Evolutionary conservation across 1,140 invertebrate species (phyloP).

Genomic region (Oncopodura yosiiana): DNA sequence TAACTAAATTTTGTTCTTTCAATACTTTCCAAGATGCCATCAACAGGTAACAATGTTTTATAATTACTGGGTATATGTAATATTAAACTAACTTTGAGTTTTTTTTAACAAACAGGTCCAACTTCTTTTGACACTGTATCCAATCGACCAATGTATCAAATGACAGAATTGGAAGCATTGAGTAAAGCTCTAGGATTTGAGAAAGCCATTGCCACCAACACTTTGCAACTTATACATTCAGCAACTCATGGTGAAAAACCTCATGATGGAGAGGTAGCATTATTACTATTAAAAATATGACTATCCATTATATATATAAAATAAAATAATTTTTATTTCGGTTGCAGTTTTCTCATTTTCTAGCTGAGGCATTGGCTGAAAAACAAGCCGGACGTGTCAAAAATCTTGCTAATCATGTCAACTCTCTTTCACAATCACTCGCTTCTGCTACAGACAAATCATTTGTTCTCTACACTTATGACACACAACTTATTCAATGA

Average conservation of each 20-base stretch:
- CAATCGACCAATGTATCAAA: too few relatives aligned
- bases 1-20: too few relatives aligned
- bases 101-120: too few relatives aligned
- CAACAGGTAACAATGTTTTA: too few relatives aligned
- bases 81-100: too few relatives aligned
- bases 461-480: conserved; percentile 19
- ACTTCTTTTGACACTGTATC: too few relatives aligned
- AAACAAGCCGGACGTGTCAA: conserved; percentile 8
- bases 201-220: conserved; percentile 57
- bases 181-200: conserved; percentile 62
- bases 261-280: conserved; percentile 53
- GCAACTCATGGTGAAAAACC: conserved; percentile 43
- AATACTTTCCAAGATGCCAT: too few relatives aligned
- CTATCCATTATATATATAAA: background rate
- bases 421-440: conserved; percentile 3
- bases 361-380: conserved; percentile 15
- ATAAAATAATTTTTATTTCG: background rate
- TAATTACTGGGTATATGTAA: too few relatives aligned
- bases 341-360: conserved; percentile 26
- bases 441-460: background rate
- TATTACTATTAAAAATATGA: background rate
- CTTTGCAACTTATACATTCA: conserved; percentile 52
- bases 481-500: conserved; percentile 23
- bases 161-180: conserved; percentile 56
- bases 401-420: conserved; percentile 18